Evolutionary conservation across 2,797 vertebrate species (phyloP), one percentile per base, ranked within the genome.

Genomic region (Lepus oiostolus): DNA sequence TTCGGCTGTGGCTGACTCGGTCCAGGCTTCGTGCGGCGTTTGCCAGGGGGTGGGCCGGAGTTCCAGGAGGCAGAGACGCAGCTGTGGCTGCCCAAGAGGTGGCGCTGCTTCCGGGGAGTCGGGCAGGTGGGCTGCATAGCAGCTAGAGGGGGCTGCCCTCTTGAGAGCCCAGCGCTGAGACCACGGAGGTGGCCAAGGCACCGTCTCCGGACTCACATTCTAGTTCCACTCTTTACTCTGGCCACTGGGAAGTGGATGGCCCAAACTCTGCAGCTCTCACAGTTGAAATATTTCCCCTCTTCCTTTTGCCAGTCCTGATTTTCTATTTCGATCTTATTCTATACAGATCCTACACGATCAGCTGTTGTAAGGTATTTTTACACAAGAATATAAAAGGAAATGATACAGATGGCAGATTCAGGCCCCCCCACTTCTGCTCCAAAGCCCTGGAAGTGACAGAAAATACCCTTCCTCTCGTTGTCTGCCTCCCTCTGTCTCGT

Each of bases 281-380:
- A 10, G 17, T 17, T 42, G 79, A 85, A 71, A 30, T 9, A 58
- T 22, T 6, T 30, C 21, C 24, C 71, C 19, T 71, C 35, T 83
- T 88, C 54, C 16, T 70, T 84, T 60, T 28, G 22, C 42, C 26
- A 42, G 63, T 52, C 74, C 50, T 50, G 35, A 54, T 19, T 77
- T 50, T 63, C 54, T 32, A 3, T 70, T 24, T 65, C 60, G 17
- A 28, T 83, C 65, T 62, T 50, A 17, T 71, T 54, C 90, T 91
- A 8, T 19, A 38, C 82, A 68, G 68, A 83, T 65, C 65, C 70
- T 82, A 82, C 90, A 79, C 88, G 94, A 94, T 75, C 92, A 47
- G 52, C 80, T 87, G 88, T 89, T 79, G 63, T 62, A n/a, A 91
- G 85, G 14, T 95, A 84, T 90, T 93, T 94, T 94, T 91, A 94